phyloP scores from a whole-genome alignment of 2,888 invertebrate species.

The Xylophagus ater region DNA sequence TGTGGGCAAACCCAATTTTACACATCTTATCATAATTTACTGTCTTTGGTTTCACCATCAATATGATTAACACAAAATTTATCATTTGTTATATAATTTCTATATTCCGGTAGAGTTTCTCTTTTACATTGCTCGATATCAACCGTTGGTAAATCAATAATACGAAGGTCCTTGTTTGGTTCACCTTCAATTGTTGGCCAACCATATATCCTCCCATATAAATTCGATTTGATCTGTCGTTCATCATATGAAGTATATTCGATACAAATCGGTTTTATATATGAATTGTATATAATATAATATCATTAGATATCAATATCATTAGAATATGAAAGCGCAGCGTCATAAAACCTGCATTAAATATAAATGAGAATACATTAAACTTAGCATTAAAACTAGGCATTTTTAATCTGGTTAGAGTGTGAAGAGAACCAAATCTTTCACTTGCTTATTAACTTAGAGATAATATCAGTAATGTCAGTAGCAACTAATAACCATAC shows the following conservation, averaged over 20 bases:
- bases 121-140: slow-evolving; percentile 18
- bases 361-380: too few species aligned
- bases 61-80: slow-evolving; percentile 24
- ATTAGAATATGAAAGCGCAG: slow-evolving; percentile 20
- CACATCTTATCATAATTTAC: too few species aligned
- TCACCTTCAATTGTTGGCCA: slow-evolving; percentile 19
- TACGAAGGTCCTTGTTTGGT: slow-evolving; percentile 16
- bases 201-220: slow-evolving; percentile 18
- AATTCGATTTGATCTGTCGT: slow-evolving; percentile 5
- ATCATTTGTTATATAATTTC: slow-evolving; percentile 20
- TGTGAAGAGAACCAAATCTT: too few species aligned
- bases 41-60: too few species aligned
- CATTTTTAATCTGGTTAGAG: too few species aligned
- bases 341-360: slow-evolving; percentile 18
- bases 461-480: too few species aligned
- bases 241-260: slow-evolving; percentile 20
- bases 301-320: slow-evolving; percentile 32
- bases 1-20: too few species aligned
- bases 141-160: slow-evolving; percentile 17
- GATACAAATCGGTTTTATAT: slow-evolving; percentile 33
- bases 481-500: too few species aligned
- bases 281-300: slow-evolving; percentile 24
- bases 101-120: slow-evolving; percentile 16
- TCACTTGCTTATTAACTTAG: too few species aligned
- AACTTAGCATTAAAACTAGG: neutral